These are phyloP conservation scores for Drosophila formosana DNA, from an alignment of 2,888 invertebrate genomes.

Conservation along the genomic window DNA sequence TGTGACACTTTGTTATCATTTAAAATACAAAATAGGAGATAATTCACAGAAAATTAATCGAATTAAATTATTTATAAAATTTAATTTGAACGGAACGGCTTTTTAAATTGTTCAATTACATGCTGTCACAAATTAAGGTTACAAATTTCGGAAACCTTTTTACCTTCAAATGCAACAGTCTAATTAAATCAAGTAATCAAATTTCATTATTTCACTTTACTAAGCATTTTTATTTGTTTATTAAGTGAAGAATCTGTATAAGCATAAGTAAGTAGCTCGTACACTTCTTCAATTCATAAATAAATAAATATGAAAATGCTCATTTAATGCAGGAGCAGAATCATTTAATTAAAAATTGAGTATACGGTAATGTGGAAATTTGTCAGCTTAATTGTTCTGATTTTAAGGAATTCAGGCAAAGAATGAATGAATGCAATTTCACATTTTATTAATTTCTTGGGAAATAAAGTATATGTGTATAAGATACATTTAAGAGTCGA, in stretches of 20 bases:
- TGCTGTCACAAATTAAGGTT: not conserved
- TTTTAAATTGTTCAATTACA: not conserved
- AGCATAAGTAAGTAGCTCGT: no score
- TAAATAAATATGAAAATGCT: no score
- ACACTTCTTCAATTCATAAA: no score
- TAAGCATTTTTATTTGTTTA: no score
- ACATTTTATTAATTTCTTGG: not conserved
- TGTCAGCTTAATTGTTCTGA: not conserved
- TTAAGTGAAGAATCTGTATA: no score
- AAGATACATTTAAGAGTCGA: not conserved
- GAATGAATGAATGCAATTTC: not conserved
- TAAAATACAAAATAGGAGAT: not conserved
- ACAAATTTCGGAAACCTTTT: not conserved
- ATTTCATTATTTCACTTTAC: no score
- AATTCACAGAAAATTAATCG: no score
- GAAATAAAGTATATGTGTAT: not conserved
- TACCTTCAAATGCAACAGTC: no score
- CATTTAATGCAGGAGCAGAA: no score
- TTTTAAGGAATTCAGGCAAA: not conserved
- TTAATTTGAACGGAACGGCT: not conserved
- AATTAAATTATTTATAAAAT: no score
- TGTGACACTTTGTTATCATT: not conserved
- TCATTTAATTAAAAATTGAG: not conserved
- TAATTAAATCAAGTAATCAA: no score
- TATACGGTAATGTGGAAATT: not conserved